Evolutionary conservation across 2,797 vertebrate species (phyloP), one percentile per base, ranked within the genome.

Genomic region (Aythya fuligula): DNA sequence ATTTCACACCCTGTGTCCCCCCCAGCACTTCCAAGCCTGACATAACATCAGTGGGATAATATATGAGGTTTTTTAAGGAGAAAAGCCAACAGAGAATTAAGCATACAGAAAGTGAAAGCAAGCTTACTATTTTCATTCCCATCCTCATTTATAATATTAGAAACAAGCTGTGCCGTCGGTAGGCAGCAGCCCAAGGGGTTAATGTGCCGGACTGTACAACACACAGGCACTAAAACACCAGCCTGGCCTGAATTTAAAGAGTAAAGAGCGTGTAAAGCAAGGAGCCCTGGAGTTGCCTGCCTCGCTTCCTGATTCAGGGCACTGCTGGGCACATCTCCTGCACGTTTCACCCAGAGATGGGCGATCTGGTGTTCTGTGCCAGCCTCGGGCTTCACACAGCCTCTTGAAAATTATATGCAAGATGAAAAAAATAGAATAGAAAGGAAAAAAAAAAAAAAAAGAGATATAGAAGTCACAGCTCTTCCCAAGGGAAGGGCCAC

Each of bases 341-440:
- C 67, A 51, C 72, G 83, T 41, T 76, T 34, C 78, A n/a, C n/a
- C 56, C 64, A 32, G 39, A 53, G 66, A 38, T 34, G 4, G 5
- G 20, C 74, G 67, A 79, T 28, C 49, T 4, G 21, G 47, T 34
- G 39, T 30, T 36, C 75, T 4, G 5, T 8, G 19, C 3, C 32
- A n/a, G 62, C 8, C 43, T 14, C 1, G 11, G 30, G 73, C 41
- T 95, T n/a, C 32, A 54, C 76, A 70, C 13, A 60, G 82, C 13
- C 57, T 65, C 47, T 7, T 13, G 16, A 32, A 72, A 28, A 86
- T 41, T n/a, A 69, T 4, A 38, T 0, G 1, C 11, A 65, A 16
- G 11, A 2, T 20, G 0, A 39, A 22, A 51, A 28, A 4, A 19
- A 9, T 4, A 47, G 4, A 4, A 30, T 16, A 41, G 20, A 4